Conservation (phyloP, 2,797 vertebrate species). For the Sebastiscus tertius region DNA sequence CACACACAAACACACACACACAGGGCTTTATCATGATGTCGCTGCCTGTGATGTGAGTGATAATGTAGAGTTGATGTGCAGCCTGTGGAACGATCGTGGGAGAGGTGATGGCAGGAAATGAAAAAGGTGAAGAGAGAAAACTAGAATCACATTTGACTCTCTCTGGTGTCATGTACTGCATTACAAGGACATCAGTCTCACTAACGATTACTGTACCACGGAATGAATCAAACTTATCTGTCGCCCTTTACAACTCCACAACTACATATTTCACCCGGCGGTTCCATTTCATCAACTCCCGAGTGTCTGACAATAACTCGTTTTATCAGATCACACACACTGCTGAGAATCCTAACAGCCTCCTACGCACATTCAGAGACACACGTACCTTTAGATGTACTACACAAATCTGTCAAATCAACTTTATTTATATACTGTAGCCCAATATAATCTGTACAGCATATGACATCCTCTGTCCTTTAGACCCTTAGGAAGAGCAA, state of each 20-base stretch:
- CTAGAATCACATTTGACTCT: not conserved
- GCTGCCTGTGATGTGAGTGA: slow-evolving; percentile 45
- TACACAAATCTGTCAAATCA: not conserved
- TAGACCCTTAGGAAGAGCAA: not conserved
- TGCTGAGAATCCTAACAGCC: not conserved
- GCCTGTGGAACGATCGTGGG: slow-evolving; percentile 35
- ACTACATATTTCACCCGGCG: not conserved
- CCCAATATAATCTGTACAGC: not conserved
- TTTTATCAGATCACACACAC: slow-evolving; percentile 9
- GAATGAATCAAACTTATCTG: slow-evolving; percentile 10
- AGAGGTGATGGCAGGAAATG: slow-evolving; percentile 41
- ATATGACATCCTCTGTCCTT: not conserved
- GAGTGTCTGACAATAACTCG: not conserved
- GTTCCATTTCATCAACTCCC: not conserved
- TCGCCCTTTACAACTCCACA: not conserved
- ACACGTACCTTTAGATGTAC: not conserved
- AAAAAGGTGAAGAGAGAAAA: slow-evolving; percentile 1
- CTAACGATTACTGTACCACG: not conserved
- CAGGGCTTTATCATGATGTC: slow-evolving; percentile 2
- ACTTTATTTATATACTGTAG: not conserved
- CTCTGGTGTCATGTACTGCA: not conserved
- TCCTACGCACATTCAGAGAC: not conserved
- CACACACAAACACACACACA: slow-evolving; percentile 14
- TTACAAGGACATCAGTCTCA: not conserved
- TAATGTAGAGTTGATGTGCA: slow-evolving; percentile 1